A percentile compares a stretch with the other conserved stretches of the same genome.
These are phyloP conservation scores for Stomatorhinus ivindoensis DNA, from an alignment of 2,113 vertebrate genomes.

Conservation along the genomic window DNA sequence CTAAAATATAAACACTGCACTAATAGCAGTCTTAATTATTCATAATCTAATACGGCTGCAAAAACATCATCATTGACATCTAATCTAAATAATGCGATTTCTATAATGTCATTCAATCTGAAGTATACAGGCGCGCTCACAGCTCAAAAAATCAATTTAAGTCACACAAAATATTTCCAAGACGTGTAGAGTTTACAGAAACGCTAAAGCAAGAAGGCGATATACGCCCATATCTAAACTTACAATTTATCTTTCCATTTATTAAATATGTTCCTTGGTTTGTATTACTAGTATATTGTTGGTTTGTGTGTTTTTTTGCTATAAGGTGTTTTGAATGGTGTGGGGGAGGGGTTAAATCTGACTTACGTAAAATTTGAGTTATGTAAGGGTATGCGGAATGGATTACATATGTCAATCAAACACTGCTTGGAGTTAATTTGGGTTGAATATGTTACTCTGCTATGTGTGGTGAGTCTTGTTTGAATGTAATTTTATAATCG, in stretches of 20 bases:
- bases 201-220: neutral
- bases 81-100: neutral
- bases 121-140: neutral
- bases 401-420: neutral
- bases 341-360: neutral
- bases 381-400: neutral
- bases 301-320: neutral
- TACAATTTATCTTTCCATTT: no score
- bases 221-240: neutral
- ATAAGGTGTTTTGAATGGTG: neutral
- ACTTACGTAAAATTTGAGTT: neutral
- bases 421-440: neutral
- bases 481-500: neutral
- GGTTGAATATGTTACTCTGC: neutral
- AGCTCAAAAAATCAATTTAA: neutral
- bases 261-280: neutral
- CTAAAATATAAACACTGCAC: neutral
- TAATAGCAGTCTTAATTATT: neutral
- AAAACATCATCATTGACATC: neutral
- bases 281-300: neutral
- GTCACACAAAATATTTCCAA: neutral
- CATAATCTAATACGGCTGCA: neutral
- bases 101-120: neutral
- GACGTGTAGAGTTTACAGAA: neutral
- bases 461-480: neutral